Conservation (phyloP, 1,140 invertebrate genomes). For the Pseudomyrmex pallidus region DNA sequence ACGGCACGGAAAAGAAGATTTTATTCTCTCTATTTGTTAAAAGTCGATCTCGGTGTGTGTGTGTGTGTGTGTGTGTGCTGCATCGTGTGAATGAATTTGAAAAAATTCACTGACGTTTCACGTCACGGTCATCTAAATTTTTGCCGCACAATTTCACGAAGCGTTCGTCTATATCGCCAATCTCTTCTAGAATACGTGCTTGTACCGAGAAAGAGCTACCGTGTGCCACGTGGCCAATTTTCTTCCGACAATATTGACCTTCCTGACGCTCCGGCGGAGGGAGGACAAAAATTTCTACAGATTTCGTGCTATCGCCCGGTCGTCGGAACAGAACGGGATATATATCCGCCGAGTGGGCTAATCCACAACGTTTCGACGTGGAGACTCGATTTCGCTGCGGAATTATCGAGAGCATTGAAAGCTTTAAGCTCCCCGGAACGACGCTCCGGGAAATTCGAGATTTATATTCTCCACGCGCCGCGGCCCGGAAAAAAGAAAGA, state of each 20-base stretch:
- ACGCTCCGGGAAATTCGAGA: slow-evolving; percentile 66
- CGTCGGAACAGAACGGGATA: slow-evolving; percentile 56
- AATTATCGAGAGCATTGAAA: slow-evolving; percentile 71
- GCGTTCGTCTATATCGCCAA: slow-evolving; percentile 46
- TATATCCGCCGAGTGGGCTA: slow-evolving; percentile 65
- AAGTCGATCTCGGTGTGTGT: neutral
- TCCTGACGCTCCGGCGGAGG: slow-evolving; percentile 48
- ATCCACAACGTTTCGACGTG: slow-evolving; percentile 71
- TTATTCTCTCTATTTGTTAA: neutral
- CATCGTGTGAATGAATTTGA: too few relatives aligned
- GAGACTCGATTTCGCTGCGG: slow-evolving; percentile 71
- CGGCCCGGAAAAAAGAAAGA: slow-evolving; percentile 27
- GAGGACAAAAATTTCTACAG: slow-evolving; percentile 69
- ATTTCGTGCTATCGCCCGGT: slow-evolving; percentile 62
- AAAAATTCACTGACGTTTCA: slow-evolving; percentile 22
- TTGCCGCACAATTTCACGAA: slow-evolving; percentile 50
- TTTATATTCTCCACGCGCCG: slow-evolving; percentile 64
- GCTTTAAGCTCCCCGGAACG: slow-evolving; percentile 62
- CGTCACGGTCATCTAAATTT: slow-evolving; percentile 38
- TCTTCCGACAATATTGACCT: slow-evolving; percentile 77
- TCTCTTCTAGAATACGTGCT: slow-evolving; percentile 65
- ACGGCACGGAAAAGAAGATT: neutral
- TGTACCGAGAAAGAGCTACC: slow-evolving; percentile 61
- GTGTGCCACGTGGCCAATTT: slow-evolving; percentile 73
- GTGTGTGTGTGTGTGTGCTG: neutral